phyloP scores from a whole-genome alignment of 1,140 invertebrate genomes.

The Tyrophagus putrescentiae region DNA sequence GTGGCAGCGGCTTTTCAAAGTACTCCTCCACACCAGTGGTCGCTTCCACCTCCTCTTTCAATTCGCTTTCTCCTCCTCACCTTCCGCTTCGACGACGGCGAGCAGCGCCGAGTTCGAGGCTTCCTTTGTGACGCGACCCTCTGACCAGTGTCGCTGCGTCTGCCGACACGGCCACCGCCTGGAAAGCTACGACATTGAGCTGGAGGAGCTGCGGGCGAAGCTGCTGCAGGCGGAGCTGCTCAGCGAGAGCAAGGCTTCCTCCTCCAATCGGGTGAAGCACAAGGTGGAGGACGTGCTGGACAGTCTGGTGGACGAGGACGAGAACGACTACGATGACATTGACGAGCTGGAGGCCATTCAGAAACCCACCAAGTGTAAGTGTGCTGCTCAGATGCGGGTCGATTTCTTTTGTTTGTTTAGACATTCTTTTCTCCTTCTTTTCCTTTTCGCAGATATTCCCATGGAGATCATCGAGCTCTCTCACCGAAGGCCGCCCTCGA shows the following conservation, averaged over 20 bases:
- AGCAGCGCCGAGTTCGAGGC: background rate
- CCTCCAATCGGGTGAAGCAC: background rate
- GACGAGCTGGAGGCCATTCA: conserved; percentile 12
- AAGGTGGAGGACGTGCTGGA: background rate
- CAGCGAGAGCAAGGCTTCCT: background rate
- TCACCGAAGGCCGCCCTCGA: background rate
- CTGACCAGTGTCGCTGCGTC: background rate
- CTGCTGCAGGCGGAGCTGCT: background rate
- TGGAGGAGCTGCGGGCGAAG: conserved; percentile 13
- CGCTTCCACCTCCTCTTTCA: background rate
- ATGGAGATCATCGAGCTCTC: background rate
- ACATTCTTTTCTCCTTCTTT: background rate
- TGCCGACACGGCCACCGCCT: background rate
- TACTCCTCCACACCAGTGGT: too few relatives aligned
- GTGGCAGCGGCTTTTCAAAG: background rate
- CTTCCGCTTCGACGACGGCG: background rate
- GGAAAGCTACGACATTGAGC: conserved; percentile 7
- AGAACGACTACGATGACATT: conserved; percentile 10
- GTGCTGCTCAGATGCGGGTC: background rate
- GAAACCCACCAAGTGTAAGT: conserved; percentile 7
- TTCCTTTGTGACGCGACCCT: background rate
- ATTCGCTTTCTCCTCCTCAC: background rate
- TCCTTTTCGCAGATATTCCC: background rate
- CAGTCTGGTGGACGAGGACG: conserved; percentile 15
- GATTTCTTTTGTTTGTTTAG: background rate